phyloP scores from a whole-genome alignment of 2,797 vertebrate species.

The Hafferia zeledoni region DNA sequence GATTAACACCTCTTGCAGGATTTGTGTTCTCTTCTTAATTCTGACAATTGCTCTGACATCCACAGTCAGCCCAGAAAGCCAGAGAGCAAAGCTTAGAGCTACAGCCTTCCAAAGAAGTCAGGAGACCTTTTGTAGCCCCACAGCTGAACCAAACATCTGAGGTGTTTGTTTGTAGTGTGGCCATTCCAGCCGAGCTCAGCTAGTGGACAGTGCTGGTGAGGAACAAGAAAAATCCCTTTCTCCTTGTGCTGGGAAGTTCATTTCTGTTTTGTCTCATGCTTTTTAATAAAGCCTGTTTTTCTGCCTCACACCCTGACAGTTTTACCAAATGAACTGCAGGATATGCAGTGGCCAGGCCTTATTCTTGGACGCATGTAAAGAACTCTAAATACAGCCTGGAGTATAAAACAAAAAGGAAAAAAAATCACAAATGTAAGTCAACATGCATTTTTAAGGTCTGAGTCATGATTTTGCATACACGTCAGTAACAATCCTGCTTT shows the following conservation, averaged over 20 bases:
- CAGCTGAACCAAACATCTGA: neutral
- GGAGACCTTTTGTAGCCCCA: neutral
- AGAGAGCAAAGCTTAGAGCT: neutral
- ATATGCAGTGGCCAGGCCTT: neutral
- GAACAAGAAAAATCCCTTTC: neutral
- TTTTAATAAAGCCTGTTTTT: neutral
- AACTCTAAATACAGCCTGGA: neutral
- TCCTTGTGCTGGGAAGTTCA: neutral
- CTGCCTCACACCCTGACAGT: neutral
- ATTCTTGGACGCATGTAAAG: neutral
- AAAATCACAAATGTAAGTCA: neutral
- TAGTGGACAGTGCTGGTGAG: neutral
- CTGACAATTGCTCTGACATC: neutral
- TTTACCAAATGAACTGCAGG: neutral
- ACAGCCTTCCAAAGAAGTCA: neutral
- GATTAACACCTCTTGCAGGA: neutral
- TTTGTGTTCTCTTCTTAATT: neutral
- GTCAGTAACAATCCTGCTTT: neutral
- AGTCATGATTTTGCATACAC: neutral
- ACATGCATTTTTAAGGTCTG: neutral
- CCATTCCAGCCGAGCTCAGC: neutral
- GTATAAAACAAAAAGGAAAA: neutral
- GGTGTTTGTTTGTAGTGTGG: neutral
- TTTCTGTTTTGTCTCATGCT: neutral
- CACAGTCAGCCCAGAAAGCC: neutral